phyloP scores from a whole-genome alignment of 1,140 invertebrate genomes.

The Tetranychus cinnabarinus region DNA sequence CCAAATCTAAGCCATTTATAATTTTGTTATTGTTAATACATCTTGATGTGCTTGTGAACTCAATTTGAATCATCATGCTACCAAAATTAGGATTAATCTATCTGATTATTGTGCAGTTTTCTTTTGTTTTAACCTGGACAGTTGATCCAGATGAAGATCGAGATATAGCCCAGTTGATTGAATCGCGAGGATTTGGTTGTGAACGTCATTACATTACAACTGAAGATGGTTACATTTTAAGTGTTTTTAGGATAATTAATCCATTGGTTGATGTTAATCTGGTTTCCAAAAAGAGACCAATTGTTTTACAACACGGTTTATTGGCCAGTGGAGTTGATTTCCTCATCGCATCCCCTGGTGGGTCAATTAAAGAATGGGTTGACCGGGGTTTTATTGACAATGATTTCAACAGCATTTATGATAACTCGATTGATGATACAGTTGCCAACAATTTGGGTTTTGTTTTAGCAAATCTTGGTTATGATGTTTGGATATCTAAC shows the following conservation, averaged over 20 bases:
- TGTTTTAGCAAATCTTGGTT: conserved; percentile 10
- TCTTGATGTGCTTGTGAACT: too few relatives aligned
- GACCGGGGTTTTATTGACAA: neutral
- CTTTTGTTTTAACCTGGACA: neutral
- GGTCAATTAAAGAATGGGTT: neutral
- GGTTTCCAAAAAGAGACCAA: conserved; percentile 11
- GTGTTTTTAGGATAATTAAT: conserved; percentile 25
- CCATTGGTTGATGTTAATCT: too few relatives aligned
- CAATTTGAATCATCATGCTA: too few relatives aligned
- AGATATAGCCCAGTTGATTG: neutral
- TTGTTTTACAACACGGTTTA: conserved; percentile 46
- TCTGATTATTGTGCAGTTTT: too few relatives aligned
- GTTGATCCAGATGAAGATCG: neutral
- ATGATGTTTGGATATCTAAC: conserved; percentile 25
- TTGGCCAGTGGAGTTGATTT: conserved; percentile 47
- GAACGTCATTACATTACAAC: conserved; percentile 31
- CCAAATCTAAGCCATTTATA: too few relatives aligned
- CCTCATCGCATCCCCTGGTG: conserved; percentile 24
- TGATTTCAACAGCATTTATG: neutral
- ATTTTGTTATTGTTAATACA: too few relatives aligned
- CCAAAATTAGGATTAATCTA: too few relatives aligned
- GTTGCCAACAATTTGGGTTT: neutral
- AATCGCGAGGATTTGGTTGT: conserved; percentile 1
- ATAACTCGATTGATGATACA: neutral
- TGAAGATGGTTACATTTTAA: conserved; percentile 43